Evolutionary conservation across 2,113 vertebrate species (phyloP).

Genomic region (Centropristis striata): DNA sequence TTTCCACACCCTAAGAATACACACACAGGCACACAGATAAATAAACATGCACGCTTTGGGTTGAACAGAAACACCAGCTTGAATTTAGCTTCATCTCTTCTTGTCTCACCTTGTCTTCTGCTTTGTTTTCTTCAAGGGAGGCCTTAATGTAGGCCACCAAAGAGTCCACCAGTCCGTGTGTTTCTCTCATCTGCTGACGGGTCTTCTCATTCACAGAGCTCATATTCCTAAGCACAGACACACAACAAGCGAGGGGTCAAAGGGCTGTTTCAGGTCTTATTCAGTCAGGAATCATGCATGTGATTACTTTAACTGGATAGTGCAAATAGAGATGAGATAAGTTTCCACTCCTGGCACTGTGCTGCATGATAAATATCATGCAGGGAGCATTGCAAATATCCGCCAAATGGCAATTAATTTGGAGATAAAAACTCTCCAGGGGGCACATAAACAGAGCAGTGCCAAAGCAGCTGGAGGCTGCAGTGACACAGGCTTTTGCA

Average conservation of each 20-base stretch:
- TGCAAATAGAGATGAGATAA: slow-evolving; percentile 2
- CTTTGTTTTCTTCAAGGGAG: slow-evolving; percentile 88
- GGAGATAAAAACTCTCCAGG: background rate
- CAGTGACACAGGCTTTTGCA: slow-evolving; percentile 1
- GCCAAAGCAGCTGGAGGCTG: background rate
- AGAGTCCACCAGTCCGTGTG: slow-evolving; percentile 89
- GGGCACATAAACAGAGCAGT: background rate
- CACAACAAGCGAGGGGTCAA: slow-evolving; percentile 24
- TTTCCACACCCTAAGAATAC: slow-evolving; percentile 91
- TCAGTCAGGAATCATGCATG: background rate
- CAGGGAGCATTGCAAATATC: background rate
- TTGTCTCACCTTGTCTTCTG: slow-evolving; percentile 91
- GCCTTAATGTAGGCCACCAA: slow-evolving; percentile 90
- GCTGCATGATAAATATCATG: background rate
- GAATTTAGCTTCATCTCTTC: background rate
- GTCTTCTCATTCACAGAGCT: slow-evolving; percentile 94
- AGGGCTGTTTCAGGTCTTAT: slow-evolving; percentile 8
- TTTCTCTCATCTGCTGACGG: slow-evolving; percentile 92
- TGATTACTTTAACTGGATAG: background rate
- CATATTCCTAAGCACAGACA: slow-evolving; percentile 88
- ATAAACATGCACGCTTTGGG: background rate
- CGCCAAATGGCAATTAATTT: background rate
- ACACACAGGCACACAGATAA: slow-evolving; percentile 17
- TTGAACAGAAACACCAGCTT: background rate
- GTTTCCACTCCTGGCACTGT: background rate